These are phyloP conservation scores for Escarpia spicata DNA, from an alignment of 2,888 invertebrate species.

Conservation along the genomic window DNA sequence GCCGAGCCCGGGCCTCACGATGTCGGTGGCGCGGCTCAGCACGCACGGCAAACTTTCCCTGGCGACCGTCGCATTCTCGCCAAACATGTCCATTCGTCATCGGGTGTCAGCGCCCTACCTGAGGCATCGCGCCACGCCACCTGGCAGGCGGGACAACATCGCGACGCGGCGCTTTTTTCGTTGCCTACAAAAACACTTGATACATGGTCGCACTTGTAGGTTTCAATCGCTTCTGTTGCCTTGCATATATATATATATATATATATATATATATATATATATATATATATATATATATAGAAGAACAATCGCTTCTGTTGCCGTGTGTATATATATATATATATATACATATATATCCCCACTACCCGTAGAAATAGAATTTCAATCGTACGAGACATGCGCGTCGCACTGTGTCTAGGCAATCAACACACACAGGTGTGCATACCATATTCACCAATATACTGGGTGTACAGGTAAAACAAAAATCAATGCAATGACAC, in stretches of 20 bases:
- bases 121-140: not conserved
- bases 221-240: not conserved
- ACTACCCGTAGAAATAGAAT: too few species aligned
- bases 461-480: too few species aligned
- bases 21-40: not conserved
- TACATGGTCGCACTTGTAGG: not conserved
- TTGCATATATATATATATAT: too few species aligned
- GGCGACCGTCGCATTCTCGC: not conserved
- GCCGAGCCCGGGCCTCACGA: not conserved
- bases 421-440: too few species aligned
- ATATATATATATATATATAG: too few species aligned
- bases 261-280: too few species aligned
- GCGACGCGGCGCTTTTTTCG: not conserved
- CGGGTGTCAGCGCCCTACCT: not conserved
- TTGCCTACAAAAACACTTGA: not conserved
- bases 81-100: not conserved
- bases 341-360: too few species aligned
- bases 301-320: not conserved
- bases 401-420: too few species aligned
- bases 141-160: not conserved
- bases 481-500: too few species aligned
- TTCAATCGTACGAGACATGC: too few species aligned
- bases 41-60: conserved; percentile 16
- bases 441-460: too few species aligned
- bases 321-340: too few species aligned